Conservation (phyloP, 2,113 vertebrate genomes). For the Zosterops pallidus region DNA sequence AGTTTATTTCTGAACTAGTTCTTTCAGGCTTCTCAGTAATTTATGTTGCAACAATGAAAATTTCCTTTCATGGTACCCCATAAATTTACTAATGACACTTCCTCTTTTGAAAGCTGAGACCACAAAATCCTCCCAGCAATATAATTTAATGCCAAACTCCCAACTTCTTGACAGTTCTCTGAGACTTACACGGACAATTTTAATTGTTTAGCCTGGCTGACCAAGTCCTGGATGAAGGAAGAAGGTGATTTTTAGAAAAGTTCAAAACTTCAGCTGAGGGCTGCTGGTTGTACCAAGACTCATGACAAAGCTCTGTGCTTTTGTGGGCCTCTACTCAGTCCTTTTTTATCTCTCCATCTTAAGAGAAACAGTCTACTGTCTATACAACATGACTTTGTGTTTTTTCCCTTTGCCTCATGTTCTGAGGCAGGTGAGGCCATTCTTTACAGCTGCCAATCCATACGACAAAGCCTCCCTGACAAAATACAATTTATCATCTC, state of each 20-base stretch:
- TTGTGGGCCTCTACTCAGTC: not conserved
- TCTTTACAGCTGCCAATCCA: not conserved
- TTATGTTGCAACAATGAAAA: slow-evolving; percentile 32
- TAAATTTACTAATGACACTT: slow-evolving; percentile 36
- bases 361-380: not conserved
- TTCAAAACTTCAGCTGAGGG: not conserved
- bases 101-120: slow-evolving; percentile 41
- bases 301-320: not conserved
- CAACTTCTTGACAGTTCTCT: slow-evolving; percentile 45
- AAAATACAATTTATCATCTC: not conserved
- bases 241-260: not conserved
- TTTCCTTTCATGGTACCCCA: not conserved
- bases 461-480: not conserved
- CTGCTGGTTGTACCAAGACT: not conserved
- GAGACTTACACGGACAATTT: not conserved
- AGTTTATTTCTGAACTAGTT: not conserved
- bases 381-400: not conserved
- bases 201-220: slow-evolving; percentile 25
- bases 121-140: not conserved
- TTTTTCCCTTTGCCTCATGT: not conserved
- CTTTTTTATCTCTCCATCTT: not conserved
- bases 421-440: not conserved
- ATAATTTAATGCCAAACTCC: not conserved
- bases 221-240: not conserved
- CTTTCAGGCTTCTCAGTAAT: slow-evolving; percentile 41